Base-by-base conservation (phyloP, 2,888 invertebrate genomes). In the Chouioia cunea region DNA sequence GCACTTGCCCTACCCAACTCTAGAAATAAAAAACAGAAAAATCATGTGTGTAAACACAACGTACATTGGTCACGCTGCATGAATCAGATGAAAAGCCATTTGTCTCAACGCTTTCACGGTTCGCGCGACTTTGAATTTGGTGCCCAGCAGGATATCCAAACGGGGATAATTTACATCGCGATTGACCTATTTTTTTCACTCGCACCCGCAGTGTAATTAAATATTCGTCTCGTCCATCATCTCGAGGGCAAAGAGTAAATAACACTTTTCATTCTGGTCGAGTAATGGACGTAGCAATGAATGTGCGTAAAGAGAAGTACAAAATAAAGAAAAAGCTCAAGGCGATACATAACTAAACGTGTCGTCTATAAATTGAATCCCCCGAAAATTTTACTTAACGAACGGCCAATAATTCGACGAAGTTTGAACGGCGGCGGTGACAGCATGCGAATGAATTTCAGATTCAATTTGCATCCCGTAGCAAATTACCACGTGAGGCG, bases 401-500 rank as follows among this genome's bases (percentile, higher is more conserved):
- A 20, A 18, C 56, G 54, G 12, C 18, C 18, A 12, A 36, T 36
- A 36, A 36, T 36, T 36, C 36, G 36, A 2, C 36, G 12, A 36
- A 36, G 4, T 23, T 4, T 20, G 23, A n/a, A 15, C 10, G 36
- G 6, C 16, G 43, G 22, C 54, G 44, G 47, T 22, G 48, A 48
- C 52, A n/a, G 18, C 48, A 4, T 44, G 66, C 46, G 67, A 58
- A 71, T 71, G 66, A 50, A 68, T 65, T 58, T 60, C 63, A 16
- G 44, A 59, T 65, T 71, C 62, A 71, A 73, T 73, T 73, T 76
- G 58, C 70, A 76, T 75, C 74, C 66, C 68, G 65, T 60, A 57
- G 73, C 70, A 73, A 77, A 81, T 80, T 78, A 76, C 79, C 18
- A 48, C 44, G 58, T 50, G 59, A 58, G 47, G 57, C 43, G 58